Base-by-base conservation (phyloP, 1,140 invertebrate genomes). In the Drosophila tani region DNA sequence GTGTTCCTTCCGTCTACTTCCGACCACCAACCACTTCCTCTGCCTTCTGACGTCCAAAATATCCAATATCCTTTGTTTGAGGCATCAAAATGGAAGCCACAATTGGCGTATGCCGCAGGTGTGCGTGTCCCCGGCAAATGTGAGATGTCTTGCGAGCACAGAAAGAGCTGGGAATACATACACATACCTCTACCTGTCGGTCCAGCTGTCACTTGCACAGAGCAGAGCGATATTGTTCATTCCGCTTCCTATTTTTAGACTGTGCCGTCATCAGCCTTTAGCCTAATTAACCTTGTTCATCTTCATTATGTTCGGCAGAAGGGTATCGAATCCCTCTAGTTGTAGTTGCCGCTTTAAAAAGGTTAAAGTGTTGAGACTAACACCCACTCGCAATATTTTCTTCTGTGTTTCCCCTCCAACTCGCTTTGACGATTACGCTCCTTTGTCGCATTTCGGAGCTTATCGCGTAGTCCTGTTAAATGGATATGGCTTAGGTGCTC, bases 401-500 rank as follows among this genome's bases (percentile, higher is more conserved):
- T 15, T 0, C 15, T 49, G 17, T 35, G 38, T 17, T 24, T 11
- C 8, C 4, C 41, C 38, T 17, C n/a, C 21, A 41, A 45, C 50
- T 64, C 19, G 14, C 38, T 46, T 65, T 51, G 32, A 64, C 51
- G 45, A 64, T 75, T 75, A 57, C 56, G 70, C 55, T 56, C 12
- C 40, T 64, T 64, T 75, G 50, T 57, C 38, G 58, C 5, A 74
- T 75, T 76, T 41, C 32, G 21, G 32, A 35, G 53, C 78, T 64
- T 65, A 63, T 49, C 62, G 57, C 49, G 62, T 55, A 63, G 57
- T 73, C 40, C 70, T 14, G 32, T 51, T 51, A 63, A 64, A 62
- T 69, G 64, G 59, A 68, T 73, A 81, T 73, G 75, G 59, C 64
- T 79, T 79, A 55, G 60, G 27, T 73, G 67, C 35, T 74, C 67